phyloP scores from a whole-genome alignment of 1,140 invertebrate species.

The Drosophila pectinifera region DNA sequence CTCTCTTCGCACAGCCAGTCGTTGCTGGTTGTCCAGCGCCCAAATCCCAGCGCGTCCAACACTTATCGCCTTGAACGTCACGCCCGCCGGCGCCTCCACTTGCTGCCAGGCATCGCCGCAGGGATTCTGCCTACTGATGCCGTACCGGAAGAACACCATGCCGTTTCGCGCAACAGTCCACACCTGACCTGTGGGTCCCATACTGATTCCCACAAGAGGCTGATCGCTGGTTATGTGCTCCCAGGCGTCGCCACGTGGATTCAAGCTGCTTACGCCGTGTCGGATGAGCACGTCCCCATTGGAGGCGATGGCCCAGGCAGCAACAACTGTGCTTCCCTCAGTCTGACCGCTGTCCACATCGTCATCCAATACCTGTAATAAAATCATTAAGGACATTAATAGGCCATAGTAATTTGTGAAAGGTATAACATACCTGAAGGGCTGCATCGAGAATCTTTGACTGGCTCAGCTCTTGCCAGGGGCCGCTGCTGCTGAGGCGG shows the following conservation, averaged over 20 bases:
- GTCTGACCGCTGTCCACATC: constrained; percentile 59
- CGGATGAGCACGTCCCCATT: constrained; percentile 93
- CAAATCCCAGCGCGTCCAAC: constrained; percentile 90
- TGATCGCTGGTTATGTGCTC: constrained; percentile 92
- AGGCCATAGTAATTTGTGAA: too few species aligned
- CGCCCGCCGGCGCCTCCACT: constrained; percentile 85
- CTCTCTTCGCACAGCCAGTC: constrained; percentile 89
- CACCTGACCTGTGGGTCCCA: constrained; percentile 89
- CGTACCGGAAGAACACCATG: constrained; percentile 91
- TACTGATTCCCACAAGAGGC: constrained; percentile 90
- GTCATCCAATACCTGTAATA: constrained; percentile 43
- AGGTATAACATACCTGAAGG: constrained; percentile 45
- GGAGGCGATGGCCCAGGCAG: constrained; percentile 92
- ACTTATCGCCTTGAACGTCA: constrained; percentile 91
- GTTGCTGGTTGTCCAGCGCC: constrained; percentile 88
- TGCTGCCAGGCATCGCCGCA: constrained; percentile 86
- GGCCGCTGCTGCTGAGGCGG: constrained; percentile 92
- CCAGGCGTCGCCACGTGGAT: constrained; percentile 91
- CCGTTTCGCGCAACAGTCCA: constrained; percentile 95
- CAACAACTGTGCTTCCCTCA: constrained; percentile 84
- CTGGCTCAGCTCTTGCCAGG: constrained; percentile 94
- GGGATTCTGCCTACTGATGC: constrained; percentile 88
- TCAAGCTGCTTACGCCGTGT: constrained; percentile 89
- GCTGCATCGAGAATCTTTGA: constrained; percentile 93
- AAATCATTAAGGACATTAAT: neutral